A percentile compares a stretch with the other conserved stretches of the same genome.
Evolutionary conservation across 2,113 vertebrate species (phyloP).

Genomic region (Seriola dumerili): DNA sequence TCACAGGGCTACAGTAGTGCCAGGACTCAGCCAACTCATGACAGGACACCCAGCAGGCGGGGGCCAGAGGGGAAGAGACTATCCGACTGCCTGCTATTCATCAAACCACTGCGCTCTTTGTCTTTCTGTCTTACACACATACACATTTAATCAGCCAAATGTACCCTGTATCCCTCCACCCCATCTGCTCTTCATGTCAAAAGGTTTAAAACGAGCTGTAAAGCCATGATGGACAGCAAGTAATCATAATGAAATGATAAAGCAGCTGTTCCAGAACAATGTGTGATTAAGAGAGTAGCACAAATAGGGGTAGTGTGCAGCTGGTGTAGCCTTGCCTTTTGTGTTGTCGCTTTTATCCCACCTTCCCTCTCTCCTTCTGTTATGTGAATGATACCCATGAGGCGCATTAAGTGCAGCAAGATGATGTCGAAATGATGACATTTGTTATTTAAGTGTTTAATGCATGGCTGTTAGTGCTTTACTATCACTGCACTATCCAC

Average conservation of each 20-base stretch:
- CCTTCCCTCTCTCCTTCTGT: slow-evolving; percentile 29
- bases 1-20: slow-evolving; percentile 32
- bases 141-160: slow-evolving; percentile 68
- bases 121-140: slow-evolving; percentile 40
- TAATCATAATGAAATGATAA: slow-evolving; percentile 68
- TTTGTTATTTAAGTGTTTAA: slow-evolving; percentile 55
- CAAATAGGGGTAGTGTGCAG: slow-evolving; percentile 39
- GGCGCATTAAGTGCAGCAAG: slow-evolving; percentile 38
- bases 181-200: slow-evolving; percentile 61
- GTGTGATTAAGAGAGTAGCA: slow-evolving; percentile 50
- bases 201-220: slow-evolving; percentile 49
- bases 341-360: slow-evolving; percentile 41
- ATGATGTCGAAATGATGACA: slow-evolving; percentile 42
- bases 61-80: slow-evolving; percentile 51
- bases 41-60: slow-evolving; percentile 55
- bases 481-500: slow-evolving; percentile 19
- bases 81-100: slow-evolving; percentile 49
- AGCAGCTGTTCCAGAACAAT: slow-evolving; percentile 65
- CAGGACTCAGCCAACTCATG: slow-evolving; percentile 40
- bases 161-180: slow-evolving; percentile 34
- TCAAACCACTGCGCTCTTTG: slow-evolving; percentile 56
- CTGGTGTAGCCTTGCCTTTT: slow-evolving; percentile 14
- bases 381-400: slow-evolving; percentile 32
- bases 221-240: slow-evolving; percentile 66
- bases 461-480: slow-evolving; percentile 14